Evolutionary conservation across 2,888 invertebrate genomes (phyloP).

Genomic region (Conchocele bisecta): DNA sequence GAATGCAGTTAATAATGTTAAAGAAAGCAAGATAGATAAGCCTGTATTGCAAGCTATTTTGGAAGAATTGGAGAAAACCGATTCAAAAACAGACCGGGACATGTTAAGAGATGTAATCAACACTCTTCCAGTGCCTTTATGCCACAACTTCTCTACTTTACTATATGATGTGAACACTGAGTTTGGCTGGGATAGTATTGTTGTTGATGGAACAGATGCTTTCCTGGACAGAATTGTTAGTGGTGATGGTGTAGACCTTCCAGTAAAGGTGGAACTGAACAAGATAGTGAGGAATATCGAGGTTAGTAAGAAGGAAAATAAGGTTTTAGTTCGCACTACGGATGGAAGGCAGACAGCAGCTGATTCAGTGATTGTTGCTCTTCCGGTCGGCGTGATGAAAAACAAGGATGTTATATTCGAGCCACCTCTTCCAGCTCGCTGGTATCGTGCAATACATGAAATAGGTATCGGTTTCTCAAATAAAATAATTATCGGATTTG

Average conservation of each 20-base stretch:
- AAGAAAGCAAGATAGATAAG: conserved; percentile 49
- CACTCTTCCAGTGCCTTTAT: conserved; percentile 34
- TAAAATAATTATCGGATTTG: conserved; percentile 72
- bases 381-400: conserved; percentile 68
- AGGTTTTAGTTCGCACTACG: conserved; percentile 66
- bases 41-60: conserved; percentile 60
- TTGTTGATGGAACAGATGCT: conserved; percentile 72
- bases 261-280: conserved; percentile 66
- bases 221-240: conserved; percentile 70
- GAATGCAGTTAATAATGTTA: conserved; percentile 57
- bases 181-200: conserved; percentile 69
- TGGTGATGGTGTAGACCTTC: conserved; percentile 64
- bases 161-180: conserved; percentile 64
- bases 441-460: conserved; percentile 57
- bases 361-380: conserved; percentile 74
- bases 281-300: conserved; percentile 71
- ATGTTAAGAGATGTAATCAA: conserved; percentile 35
- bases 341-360: conserved; percentile 67
- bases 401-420: conserved; percentile 67
- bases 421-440: conserved; percentile 62
- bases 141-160: conserved; percentile 60
- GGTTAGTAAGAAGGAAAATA: conserved; percentile 59
- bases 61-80: conserved; percentile 34
- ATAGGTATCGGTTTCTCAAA: conserved; percentile 59
- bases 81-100: background rate